phyloP scores from a whole-genome alignment of 2,797 vertebrate genomes.

The Gallinago stenura region DNA sequence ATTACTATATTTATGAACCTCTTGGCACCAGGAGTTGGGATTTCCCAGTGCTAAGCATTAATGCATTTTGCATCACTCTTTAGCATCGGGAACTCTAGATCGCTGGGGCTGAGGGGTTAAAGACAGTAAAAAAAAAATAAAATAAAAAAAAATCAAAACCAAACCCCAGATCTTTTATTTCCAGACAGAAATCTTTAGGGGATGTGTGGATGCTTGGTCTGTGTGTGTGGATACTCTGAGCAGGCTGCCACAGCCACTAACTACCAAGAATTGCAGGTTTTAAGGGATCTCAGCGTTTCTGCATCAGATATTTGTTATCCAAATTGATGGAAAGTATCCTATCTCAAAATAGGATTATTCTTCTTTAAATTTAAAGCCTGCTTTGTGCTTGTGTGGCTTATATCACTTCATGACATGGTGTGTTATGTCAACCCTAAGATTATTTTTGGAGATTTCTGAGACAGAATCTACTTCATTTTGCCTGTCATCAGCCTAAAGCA shows the following conservation, averaged over 20 bases:
- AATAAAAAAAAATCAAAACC: too few species aligned
- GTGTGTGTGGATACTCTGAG: neutral
- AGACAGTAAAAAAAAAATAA: neutral
- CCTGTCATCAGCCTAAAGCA: constrained; percentile 63
- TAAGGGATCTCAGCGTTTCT: neutral
- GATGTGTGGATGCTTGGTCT: neutral
- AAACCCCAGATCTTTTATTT: neutral
- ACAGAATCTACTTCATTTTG: constrained; percentile 66
- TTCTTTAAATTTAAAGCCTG: constrained; percentile 71
- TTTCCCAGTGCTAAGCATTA: constrained; percentile 67
- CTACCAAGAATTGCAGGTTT: neutral
- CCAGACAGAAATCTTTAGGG: neutral
- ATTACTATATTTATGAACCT: constrained; percentile 75
- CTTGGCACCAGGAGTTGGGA: constrained; percentile 59
- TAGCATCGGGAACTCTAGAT: neutral
- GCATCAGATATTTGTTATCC: constrained; percentile 75
- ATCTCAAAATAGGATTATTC: constrained; percentile 67
- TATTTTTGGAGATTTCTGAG: constrained; percentile 70
- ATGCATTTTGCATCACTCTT: constrained; percentile 64
- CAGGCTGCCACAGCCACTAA: neutral
- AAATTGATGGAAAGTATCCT: constrained; percentile 72
- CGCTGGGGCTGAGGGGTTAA: constrained; percentile 40
- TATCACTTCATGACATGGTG: constrained; percentile 64
- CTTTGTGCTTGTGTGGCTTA: constrained; percentile 61
- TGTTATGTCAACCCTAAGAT: constrained; percentile 67